Evolutionary conservation across 1,140 invertebrate genomes (phyloP).

Genomic region (Drosophila simulans): DNA sequence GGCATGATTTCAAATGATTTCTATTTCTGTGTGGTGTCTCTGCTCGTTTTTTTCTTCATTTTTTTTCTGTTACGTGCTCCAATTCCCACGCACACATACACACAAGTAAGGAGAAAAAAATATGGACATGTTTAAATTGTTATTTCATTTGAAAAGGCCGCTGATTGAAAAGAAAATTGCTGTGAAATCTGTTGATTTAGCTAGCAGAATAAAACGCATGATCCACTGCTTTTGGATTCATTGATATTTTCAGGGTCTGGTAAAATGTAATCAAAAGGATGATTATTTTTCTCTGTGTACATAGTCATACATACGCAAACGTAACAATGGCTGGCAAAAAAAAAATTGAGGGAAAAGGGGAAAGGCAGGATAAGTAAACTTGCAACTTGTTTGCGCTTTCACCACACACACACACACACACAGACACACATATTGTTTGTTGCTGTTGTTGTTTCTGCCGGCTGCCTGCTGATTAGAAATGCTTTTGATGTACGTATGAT

Average conservation of each 20-base stretch:
- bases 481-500: constrained; percentile 72
- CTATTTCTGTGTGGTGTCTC: constrained; percentile 46
- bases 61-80: constrained; percentile 56
- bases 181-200: background rate
- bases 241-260: too few species aligned
- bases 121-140: background rate
- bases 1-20: constrained; percentile 65
- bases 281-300: constrained; percentile 11
- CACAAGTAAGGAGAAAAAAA: constrained; percentile 5
- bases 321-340: constrained; percentile 23
- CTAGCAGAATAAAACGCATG: background rate
- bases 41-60: constrained; percentile 16
- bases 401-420: constrained; percentile 5
- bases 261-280: too few species aligned
- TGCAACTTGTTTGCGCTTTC: constrained; percentile 74
- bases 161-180: background rate
- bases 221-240: too few species aligned
- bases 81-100: constrained; percentile 55
- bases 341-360: constrained; percentile 12
- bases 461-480: constrained; percentile 64
- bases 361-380: constrained; percentile 52
- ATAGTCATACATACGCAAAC: constrained; percentile 10
- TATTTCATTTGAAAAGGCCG: background rate
- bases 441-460: constrained; percentile 10
- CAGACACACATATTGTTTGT: background rate